Conservation (phyloP, 2,888 invertebrate species). For the Noctua fimbriata region DNA sequence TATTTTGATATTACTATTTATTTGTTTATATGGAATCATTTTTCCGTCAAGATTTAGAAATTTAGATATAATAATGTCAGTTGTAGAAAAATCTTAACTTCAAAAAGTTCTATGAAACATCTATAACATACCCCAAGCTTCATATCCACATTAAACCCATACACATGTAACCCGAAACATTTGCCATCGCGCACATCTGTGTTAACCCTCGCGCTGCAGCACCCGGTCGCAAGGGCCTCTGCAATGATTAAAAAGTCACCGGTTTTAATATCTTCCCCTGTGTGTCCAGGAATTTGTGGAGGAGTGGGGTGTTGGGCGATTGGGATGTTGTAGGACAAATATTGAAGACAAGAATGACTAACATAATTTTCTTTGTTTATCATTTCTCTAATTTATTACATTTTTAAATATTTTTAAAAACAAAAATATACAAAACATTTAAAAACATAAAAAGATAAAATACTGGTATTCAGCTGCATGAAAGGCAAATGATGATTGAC, state of each 20-base stretch:
- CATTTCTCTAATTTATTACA: too few species aligned
- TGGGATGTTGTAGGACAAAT: neutral
- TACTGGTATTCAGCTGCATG: neutral
- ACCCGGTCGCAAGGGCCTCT: conserved; percentile 53
- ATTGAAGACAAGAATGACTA: neutral
- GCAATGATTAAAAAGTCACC: conserved; percentile 73
- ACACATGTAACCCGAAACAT: neutral
- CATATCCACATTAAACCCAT: neutral
- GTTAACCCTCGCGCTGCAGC: conserved; percentile 42
- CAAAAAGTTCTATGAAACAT: neutral
- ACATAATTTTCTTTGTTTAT: too few species aligned
- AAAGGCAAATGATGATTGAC: neutral
- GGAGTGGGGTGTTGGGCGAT: neutral
- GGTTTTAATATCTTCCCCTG: conserved; percentile 70
- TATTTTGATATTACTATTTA: too few species aligned
- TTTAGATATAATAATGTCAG: too few species aligned
- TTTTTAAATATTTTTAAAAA: too few species aligned
- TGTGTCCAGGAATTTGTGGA: conserved; percentile 66
- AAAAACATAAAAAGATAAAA: too few species aligned
- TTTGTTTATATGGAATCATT: too few species aligned
- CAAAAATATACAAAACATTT: too few species aligned
- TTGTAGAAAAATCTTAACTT: neutral
- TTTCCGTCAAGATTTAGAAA: too few species aligned
- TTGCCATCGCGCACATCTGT: conserved; percentile 39
- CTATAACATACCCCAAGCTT: neutral